These are phyloP conservation scores for Rotaria macrura DNA, from an alignment of 2,888 invertebrate species.

Conservation along the genomic window DNA sequence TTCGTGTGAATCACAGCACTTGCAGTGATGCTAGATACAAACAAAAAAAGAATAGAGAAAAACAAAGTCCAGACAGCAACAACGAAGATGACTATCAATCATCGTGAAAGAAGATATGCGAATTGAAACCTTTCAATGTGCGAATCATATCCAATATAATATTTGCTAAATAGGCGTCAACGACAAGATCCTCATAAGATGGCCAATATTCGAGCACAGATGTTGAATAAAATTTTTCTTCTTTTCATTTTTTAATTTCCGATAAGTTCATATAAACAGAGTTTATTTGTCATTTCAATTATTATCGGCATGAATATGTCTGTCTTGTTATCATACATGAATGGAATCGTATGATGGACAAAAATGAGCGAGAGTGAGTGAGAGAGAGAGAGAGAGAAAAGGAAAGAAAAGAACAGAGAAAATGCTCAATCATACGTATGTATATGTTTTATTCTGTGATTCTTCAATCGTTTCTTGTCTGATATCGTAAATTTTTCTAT, in stretches of 20 bases:
- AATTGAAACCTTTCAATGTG: neutral
- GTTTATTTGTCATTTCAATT: neutral
- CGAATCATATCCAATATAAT: neutral
- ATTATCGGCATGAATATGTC: neutral
- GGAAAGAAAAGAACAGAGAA: neutral
- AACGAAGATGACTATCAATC: neutral
- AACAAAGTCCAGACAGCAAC: neutral
- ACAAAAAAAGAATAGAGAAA: neutral
- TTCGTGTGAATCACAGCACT: neutral
- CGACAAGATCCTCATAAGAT: neutral
- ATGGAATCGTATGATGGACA: neutral
- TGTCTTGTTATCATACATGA: neutral
- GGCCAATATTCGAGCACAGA: neutral
- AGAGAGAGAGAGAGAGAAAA: neutral
- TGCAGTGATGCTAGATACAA: neutral
- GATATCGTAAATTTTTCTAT: neutral
- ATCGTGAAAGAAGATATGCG: neutral
- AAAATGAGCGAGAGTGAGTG: neutral
- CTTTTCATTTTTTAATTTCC: neutral
- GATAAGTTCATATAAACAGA: neutral
- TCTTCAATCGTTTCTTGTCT: neutral
- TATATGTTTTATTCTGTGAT: neutral
- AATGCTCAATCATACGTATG: neutral
- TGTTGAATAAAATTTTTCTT: neutral
- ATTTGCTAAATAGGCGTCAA: neutral